Conservation (phyloP, 2,888 invertebrate species). For the Empis livida region DNA sequence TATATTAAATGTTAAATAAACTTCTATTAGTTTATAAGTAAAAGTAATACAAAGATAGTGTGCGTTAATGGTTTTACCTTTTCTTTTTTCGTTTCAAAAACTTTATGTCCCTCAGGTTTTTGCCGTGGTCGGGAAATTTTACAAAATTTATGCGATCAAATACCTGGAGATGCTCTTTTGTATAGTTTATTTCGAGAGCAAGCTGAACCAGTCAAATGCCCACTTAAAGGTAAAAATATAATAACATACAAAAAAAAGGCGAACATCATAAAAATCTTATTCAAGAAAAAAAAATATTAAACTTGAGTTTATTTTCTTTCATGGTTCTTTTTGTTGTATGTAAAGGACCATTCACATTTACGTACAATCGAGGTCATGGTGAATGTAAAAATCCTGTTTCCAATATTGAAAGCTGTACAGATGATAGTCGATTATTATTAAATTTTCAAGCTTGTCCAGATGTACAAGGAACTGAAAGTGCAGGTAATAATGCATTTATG, state of each 20-base stretch:
- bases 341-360: slow-evolving; percentile 77
- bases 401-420: slow-evolving; percentile 87
- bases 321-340: slow-evolving; percentile 27
- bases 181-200: slow-evolving; percentile 84
- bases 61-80: slow-evolving; percentile 26
- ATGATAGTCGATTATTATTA: slow-evolving; percentile 76
- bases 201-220: slow-evolving; percentile 79
- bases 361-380: slow-evolving; percentile 83
- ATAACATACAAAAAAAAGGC: not conserved
- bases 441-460: slow-evolving; percentile 91
- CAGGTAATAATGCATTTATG: slow-evolving; percentile 63
- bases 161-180: slow-evolving; percentile 77
- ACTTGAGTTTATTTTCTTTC: not conserved
- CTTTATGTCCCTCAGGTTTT: slow-evolving; percentile 38
- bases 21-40: not conserved
- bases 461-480: slow-evolving; percentile 79
- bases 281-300: not conserved
- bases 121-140: slow-evolving; percentile 49
- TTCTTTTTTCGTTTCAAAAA: slow-evolving; percentile 16
- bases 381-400: slow-evolving; percentile 82
- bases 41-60: slow-evolving; percentile 15
- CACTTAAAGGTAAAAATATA: slow-evolving; percentile 40
- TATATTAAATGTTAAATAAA: too few species aligned
- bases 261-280: not conserved
- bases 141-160: slow-evolving; percentile 69